Evolutionary conservation across 1,140 invertebrate genomes (phyloP), one percentile per base, ranked within the genome.

Genomic region (Camponotus pennsylvanicus): DNA sequence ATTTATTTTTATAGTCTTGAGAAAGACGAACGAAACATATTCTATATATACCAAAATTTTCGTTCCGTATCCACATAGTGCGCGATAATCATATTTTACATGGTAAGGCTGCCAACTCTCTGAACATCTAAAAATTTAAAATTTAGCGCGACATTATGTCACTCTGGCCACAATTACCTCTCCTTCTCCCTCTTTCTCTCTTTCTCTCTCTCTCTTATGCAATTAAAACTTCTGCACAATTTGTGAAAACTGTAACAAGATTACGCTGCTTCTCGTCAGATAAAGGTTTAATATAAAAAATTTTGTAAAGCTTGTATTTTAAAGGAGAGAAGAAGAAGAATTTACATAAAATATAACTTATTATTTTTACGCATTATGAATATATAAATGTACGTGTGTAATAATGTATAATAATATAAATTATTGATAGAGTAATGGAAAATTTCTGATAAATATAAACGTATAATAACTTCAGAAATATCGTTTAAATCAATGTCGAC

Each of bases 91-190:
- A 15, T 61, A 73, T 83, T 73, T 73, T 61, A 83, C 13, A 13
- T 9, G 11, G 67, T 42, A 45, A n/a, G 34, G n/a, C 52, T 67
- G 78, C 21, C 21, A 59, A 70, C 79, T 61, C 55, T 45, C 40
- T 34, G 63, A 37, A 61, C 40, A 7, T n/a, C 57, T 52, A 55
- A 13, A 83, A 83, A 83, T 83, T 83, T 61, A 61, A 73, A 83
- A 61, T 61, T 83, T 73, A 73, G 69, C 18, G 42, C 69, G 40
- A 75, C 32, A 63, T 75, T 49, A 73, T 61, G 52, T 82, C n/a
- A 52, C 49, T 57, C 40, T 75, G 11, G 27, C 52, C 15, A 55
- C 40, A 73, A 37, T 76, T 63, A 42, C 8, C 21, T 18, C 21
- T 40, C 9, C 13, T 13, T 40, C n/a, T 66, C 1, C 63, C 13